Evolutionary conservation across 2,888 invertebrate species (phyloP), one percentile per base, ranked within the genome.

Genomic region (Zeuzera pyrina): DNA sequence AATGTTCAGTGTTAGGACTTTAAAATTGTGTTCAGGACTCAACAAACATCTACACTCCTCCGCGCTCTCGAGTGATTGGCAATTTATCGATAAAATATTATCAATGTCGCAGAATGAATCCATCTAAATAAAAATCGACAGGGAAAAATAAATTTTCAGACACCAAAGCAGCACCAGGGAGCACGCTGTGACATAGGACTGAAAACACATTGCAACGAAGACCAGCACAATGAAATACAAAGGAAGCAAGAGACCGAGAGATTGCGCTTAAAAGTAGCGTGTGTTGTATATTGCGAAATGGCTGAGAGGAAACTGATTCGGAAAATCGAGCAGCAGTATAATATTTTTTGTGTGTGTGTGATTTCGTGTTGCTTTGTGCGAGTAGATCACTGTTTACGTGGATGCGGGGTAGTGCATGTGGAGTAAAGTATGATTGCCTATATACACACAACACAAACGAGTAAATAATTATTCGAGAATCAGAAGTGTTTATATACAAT

Each of bases 191-290:
- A 15, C 23, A 42, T 2, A 27, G 27, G 19, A 34, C 41, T 5
- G 34, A 36, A 4, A 30, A 7, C 2, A 35, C 22, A 2, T 33
- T 35, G 5, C 42, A 7, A 2, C 34, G 25, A 2, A 8, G 11
- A 26, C 39, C 32, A 5, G 43, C 16, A 5, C 36, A 36, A 2
- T 40, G 45, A 47, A 47, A 47, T 34, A 43, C 33, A 15, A 29
- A n/a, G 6, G 42, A 15, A 33, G 16, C 21, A 29, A 45, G 0
- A 45, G 24, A 2, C 12, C 35, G 7, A 14, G 7, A 3, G 37
- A 14, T 3, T 25, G 22, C 1, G 38, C 40, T 1, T 19, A n/a
- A n/a, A n/a, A 30, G 2, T 32, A 33, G 1, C 48, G 11, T n/a
- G 8, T 42, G 41, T 5, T 34, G 11, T 3, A 36, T 36, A 2